A percentile compares a stretch with the other conserved stretches of the same genome.
These are phyloP conservation scores for Octopus bimaculoides DNA, from an alignment of 1,140 invertebrate species.

Conservation along the genomic window DNA sequence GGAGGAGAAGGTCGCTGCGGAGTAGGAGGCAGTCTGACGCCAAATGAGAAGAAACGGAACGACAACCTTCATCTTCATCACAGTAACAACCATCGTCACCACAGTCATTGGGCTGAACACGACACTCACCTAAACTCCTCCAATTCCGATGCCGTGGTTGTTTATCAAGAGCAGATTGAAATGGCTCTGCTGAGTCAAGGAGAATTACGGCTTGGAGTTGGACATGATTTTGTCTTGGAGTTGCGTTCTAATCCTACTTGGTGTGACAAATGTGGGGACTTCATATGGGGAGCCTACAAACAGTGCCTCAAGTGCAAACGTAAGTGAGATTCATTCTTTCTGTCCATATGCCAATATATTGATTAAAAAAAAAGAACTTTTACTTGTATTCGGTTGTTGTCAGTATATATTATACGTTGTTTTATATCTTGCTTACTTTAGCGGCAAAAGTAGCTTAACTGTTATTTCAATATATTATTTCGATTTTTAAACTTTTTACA, in stretches of 20 bases:
- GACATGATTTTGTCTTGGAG: conserved; percentile 45
- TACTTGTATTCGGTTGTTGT: not conserved
- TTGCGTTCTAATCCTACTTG: conserved; percentile 58
- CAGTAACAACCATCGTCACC: not conserved
- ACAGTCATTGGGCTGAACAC: not conserved
- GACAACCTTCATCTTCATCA: not conserved
- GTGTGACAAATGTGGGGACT: conserved; percentile 62
- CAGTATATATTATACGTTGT: not conserved
- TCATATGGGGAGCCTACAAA: conserved; percentile 60
- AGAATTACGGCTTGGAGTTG: conserved; percentile 34
- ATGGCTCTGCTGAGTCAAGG: conserved; percentile 43
- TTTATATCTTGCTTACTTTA: no score
- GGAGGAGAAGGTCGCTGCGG: conserved; percentile 19
- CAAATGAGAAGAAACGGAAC: conserved; percentile 13
- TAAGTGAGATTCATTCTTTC: conserved; percentile 40
- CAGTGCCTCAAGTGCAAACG: conserved; percentile 55
- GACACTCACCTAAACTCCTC: not conserved
- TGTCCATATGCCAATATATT: not conserved
- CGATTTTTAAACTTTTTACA: no score
- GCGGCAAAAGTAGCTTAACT: no score
- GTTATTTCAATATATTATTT: no score
- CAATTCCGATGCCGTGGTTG: conserved; percentile 5
- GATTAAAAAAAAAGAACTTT: not conserved
- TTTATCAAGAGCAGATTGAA: conserved; percentile 40
- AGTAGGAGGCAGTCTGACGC: conserved; percentile 20